Evolutionary conservation across 1,140 invertebrate species (phyloP), one percentile per base, ranked within the genome.

Genomic region (Anoplophora glabripennis): DNA sequence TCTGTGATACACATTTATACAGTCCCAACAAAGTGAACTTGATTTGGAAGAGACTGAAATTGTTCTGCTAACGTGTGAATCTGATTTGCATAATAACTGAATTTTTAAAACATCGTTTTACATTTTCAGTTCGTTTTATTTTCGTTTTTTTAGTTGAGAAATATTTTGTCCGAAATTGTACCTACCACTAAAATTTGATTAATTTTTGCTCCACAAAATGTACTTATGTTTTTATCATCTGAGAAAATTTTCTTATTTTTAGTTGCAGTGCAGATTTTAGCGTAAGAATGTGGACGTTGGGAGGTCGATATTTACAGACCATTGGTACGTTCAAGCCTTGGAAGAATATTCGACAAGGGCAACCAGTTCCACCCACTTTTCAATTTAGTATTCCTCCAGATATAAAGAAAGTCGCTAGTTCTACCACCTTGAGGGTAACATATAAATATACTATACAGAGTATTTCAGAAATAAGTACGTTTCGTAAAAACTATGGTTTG

Each of bases 191-290:
- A n/a, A n/a, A n/a, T n/a, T n/a, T n/a, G n/a, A n/a, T n/a, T n/a
- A n/a, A n/a, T n/a, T n/a, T n/a, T n/a, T n/a, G n/a, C n/a, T n/a
- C n/a, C n/a, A n/a, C n/a, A n/a, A n/a, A n/a, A n/a, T n/a, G n/a
- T n/a, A n/a, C n/a, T n/a, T n/a, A n/a, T n/a, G n/a, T n/a, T n/a
- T n/a, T n/a, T 34, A 17, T 10, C 5, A 3, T 2, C 5, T 28
- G 21, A 28, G 21, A 5, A 28, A 28, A 28, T 34, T 41, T 33
- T 35, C 34, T 37, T 51, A 41, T 42, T 63, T 65, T 11, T 66
- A 89, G 86, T 40, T 84, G 83, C n/a, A 89, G 87, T 64, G 78
- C 80, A 57, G 89, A 90, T 75, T 84, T 81, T 68, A 84, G 84
- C 37, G 84, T 86, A 49, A 77, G 87, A 53, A 75, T 88, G 63